Evolutionary conservation across 1,140 invertebrate genomes (phyloP), one percentile per base, ranked within the genome.

Genomic region (Aphelinus certus): DNA sequence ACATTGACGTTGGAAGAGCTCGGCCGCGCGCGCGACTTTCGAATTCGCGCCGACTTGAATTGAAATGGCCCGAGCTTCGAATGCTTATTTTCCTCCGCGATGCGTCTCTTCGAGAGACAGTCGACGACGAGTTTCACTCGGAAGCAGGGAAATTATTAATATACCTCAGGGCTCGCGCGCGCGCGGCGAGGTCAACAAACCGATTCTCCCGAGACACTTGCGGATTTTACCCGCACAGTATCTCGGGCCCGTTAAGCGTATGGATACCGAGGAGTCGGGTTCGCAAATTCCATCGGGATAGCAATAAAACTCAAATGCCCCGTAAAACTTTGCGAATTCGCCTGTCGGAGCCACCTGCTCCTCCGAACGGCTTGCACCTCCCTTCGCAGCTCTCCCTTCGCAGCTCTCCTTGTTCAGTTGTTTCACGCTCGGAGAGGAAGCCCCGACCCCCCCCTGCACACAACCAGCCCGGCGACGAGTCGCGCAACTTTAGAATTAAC

Each of bases 261-360:
- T 66, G 81, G 26, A 26, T 26, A 82, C 76, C 43, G 71, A 79
- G 79, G 80, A 81, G 82, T 82, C 75, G 69, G 72, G 61, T 62
- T 65, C 64, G 76, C 80, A 83, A 83, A 83, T 83, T 83, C 26
- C 80, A 81, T 77, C 73, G 81, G 75, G 67, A 78, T 74, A 68
- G 80, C 78, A 80, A 80, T 85, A 82, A 85, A 85, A 85, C 83
- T 84, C 83, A 82, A 85, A 80, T 76, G 78, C 78, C 75, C 75
- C 76, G 56, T 57, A 77, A 81, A 84, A 84, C 80, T 84, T 84
- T 77, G 77, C 77, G 63, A 74, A 82, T 79, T 80, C 75, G 49
- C 26, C 26, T 64, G 67, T 76, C 63, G 65, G 63, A 76, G 73
- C 77, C 69, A 71, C 67, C 77, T 75, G 76, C 73, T 77, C 75